phyloP scores from a whole-genome alignment of 2,888 invertebrate genomes.

The Volucella zonaria region DNA sequence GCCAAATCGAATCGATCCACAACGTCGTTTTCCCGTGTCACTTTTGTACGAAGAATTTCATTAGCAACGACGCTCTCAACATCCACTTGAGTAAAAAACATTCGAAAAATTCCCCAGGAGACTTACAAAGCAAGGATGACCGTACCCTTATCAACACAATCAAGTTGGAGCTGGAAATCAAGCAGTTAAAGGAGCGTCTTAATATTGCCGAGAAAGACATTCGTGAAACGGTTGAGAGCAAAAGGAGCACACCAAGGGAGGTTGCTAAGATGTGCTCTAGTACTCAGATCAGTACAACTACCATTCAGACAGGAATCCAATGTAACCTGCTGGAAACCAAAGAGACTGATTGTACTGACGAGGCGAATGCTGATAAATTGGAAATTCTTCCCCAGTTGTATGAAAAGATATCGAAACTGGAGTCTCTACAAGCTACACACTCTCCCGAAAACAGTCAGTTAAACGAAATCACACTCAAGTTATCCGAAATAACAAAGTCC shows the following conservation, averaged over 20 bases:
- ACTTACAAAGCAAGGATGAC: slow-evolving; percentile 77
- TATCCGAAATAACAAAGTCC: slow-evolving; percentile 35
- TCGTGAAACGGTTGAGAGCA: slow-evolving; percentile 74
- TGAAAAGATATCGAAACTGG: slow-evolving; percentile 40
- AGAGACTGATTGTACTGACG: slow-evolving; percentile 16
- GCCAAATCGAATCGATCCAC: slow-evolving; percentile 80
- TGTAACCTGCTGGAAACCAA: slow-evolving; percentile 42
- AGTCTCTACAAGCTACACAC: slow-evolving; percentile 35
- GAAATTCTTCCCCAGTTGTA: slow-evolving; percentile 31
- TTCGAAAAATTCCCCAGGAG: slow-evolving; percentile 56
- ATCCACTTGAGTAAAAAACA: slow-evolving; percentile 80
- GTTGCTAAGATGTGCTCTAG: slow-evolving; percentile 13
- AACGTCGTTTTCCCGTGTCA: slow-evolving; percentile 81
- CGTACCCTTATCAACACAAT: slow-evolving; percentile 84
- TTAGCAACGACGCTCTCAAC: slow-evolving; percentile 81
- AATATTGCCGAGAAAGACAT: slow-evolving; percentile 85
- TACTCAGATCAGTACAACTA: slow-evolving; percentile 40
- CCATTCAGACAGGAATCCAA: slow-evolving; percentile 36
- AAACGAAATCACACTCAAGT: slow-evolving; percentile 29
- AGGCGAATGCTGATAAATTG: neutral
- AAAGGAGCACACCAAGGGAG: slow-evolving; percentile 48
- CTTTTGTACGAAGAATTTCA: slow-evolving; percentile 81
- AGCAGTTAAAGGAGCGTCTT: slow-evolving; percentile 85
- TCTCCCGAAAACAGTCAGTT: slow-evolving; percentile 24
- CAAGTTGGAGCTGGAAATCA: slow-evolving; percentile 86